phyloP scores from a whole-genome alignment of 35 echinoderm and acorn worm species.

The Lytechinus variegatus region DNA sequence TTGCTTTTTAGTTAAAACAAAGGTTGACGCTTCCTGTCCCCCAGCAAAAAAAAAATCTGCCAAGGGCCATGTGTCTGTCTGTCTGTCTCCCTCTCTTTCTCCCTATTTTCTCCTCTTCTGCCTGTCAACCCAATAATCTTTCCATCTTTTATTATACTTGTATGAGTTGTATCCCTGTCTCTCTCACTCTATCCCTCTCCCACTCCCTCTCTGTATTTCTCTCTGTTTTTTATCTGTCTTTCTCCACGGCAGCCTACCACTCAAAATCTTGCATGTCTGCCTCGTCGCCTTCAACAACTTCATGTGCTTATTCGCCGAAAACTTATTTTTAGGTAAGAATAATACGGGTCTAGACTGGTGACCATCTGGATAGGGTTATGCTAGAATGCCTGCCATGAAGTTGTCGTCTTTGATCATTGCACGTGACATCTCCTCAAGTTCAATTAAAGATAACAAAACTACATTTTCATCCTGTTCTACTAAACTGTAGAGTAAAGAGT shows the following conservation, averaged over 20 bases:
- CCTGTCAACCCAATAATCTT: too few species aligned
- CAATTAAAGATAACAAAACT: background rate
- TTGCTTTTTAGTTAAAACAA: too few species aligned
- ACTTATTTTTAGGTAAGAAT: conserved; percentile 3
- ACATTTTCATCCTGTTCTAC: background rate
- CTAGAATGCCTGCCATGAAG: background rate
- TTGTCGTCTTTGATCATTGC: background rate
- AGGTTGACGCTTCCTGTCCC: background rate
- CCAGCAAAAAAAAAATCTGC: too few species aligned
- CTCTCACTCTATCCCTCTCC: background rate
- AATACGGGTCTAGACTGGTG: background rate
- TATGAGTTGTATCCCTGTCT: background rate
- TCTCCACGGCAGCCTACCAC: background rate
- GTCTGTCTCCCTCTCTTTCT: background rate
- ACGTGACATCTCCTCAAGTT: background rate
- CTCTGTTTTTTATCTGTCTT: background rate
- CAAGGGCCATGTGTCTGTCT: background rate
- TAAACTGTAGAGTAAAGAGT: background rate
- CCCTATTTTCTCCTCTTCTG: background rate
- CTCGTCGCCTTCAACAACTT: background rate
- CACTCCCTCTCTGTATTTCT: background rate
- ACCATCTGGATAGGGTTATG: conserved; percentile 10
- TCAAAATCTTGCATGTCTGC: background rate
- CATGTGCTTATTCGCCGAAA: background rate
- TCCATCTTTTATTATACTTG: too few species aligned